Conservation (phyloP, 1,140 invertebrate genomes). For the Cyclina sinensis region DNA sequence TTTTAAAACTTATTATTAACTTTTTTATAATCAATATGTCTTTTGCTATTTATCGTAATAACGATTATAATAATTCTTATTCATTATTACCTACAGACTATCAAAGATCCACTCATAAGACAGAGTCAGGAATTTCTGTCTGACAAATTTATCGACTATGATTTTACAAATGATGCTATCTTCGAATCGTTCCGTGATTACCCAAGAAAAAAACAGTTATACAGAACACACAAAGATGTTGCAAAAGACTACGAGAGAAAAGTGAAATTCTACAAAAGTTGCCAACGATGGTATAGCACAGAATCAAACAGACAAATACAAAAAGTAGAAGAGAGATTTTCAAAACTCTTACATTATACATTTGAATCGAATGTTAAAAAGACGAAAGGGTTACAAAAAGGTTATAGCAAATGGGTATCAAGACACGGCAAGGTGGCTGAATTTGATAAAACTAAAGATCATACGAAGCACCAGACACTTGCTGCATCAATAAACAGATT, state of each 20-base stretch:
- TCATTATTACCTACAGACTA: slow-evolving; percentile 16
- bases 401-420: slow-evolving; percentile 45
- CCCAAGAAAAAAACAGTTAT: slow-evolving; percentile 46
- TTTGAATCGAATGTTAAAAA: background rate
- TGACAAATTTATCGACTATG: slow-evolving; percentile 8
- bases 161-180: slow-evolving; percentile 53
- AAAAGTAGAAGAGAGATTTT: slow-evolving; percentile 42
- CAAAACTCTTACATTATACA: slow-evolving; percentile 41
- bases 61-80: no score
- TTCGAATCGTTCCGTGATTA: slow-evolving; percentile 49
- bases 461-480: background rate
- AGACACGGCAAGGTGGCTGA: background rate
- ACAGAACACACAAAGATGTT: slow-evolving; percentile 34
- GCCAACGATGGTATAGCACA: slow-evolving; percentile 44
- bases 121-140: background rate
- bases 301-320: slow-evolving; percentile 48
- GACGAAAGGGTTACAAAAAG: background rate
- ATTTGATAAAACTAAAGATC: background rate
- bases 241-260: slow-evolving; percentile 48
- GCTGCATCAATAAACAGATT: background rate
- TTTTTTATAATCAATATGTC: no score
- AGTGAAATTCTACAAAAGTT: slow-evolving; percentile 46
- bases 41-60: no score
- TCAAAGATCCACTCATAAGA: background rate
- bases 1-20: no score